Evolutionary conservation across 2,113 vertebrate genomes (phyloP).

Genomic region (Garra rufa): DNA sequence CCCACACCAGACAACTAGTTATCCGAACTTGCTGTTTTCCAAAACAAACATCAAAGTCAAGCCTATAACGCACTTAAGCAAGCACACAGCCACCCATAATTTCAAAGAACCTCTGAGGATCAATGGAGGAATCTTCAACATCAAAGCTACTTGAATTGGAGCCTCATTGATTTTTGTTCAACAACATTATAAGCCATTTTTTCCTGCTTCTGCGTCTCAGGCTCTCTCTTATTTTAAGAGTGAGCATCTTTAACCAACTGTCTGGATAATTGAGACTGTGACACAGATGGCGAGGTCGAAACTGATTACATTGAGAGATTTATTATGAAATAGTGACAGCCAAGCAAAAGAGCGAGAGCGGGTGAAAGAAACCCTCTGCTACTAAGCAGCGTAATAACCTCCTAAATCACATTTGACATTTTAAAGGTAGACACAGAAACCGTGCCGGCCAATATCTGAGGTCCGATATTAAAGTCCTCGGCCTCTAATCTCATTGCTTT

Average conservation of each 20-base stretch:
- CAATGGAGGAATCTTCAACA: constrained; percentile 9
- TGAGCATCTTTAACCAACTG: constrained; percentile 40
- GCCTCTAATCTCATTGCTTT: constrained; percentile 85
- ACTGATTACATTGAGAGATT: constrained; percentile 54
- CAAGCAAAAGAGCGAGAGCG: constrained; percentile 50
- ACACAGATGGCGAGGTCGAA: constrained; percentile 51
- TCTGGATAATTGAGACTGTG: constrained; percentile 33
- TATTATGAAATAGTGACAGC: constrained; percentile 64
- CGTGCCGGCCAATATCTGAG: constrained; percentile 77
- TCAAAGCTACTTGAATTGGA: constrained; percentile 16
- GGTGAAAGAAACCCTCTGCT: constrained; percentile 47
- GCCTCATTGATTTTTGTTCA: constrained; percentile 59
- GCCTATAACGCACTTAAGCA: neutral
- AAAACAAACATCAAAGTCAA: neutral
- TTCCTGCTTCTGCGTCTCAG: constrained; percentile 5
- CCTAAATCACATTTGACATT: constrained; percentile 92
- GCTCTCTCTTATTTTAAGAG: constrained; percentile 18
- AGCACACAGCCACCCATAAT: neutral
- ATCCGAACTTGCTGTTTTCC: neutral
- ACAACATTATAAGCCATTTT: constrained; percentile 48
- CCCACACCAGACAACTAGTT: neutral
- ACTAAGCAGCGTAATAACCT: constrained; percentile 82
- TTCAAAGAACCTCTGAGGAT: neutral
- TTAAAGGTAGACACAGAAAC: constrained; percentile 82
- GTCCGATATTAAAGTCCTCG: constrained; percentile 83